Conservation (phyloP, 2,797 vertebrate genomes). For the Hippocampus kuda region DNA sequence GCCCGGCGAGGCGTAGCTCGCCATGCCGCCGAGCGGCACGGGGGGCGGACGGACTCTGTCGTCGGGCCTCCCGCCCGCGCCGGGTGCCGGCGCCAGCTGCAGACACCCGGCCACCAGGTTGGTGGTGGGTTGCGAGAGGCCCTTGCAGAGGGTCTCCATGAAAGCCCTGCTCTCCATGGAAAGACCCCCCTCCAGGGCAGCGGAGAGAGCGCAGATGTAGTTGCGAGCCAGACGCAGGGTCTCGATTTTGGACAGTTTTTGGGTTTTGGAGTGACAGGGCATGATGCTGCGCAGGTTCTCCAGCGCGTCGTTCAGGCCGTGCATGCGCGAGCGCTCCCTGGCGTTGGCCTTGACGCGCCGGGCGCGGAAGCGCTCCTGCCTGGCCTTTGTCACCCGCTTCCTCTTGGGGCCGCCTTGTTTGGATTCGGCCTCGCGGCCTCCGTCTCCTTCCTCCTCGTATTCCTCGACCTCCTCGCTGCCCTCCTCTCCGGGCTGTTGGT, state of each 20-base stretch:
- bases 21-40: constrained; percentile 34
- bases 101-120: constrained; percentile 89
- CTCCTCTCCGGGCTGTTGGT: constrained; percentile 45
- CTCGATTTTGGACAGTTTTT: constrained; percentile 96
- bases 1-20: constrained; percentile 80
- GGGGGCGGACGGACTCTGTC: constrained; percentile 61
- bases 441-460: constrained; percentile 75
- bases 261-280: constrained; percentile 97
- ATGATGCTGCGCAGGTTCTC: constrained; percentile 87
- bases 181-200: constrained; percentile 82
- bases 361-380: constrained; percentile 82
- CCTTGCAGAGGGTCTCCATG: constrained; percentile 90
- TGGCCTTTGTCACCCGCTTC: constrained; percentile 93
- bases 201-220: constrained; percentile 94
- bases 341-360: constrained; percentile 89
- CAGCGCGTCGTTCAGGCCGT: constrained; percentile 87
- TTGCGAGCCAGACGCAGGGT: constrained; percentile 88
- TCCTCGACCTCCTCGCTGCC: constrained; percentile 67
- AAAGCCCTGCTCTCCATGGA: constrained; percentile 81
- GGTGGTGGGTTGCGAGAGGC: constrained; percentile 90
- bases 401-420: constrained; percentile 90
- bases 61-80: constrained; percentile 69
- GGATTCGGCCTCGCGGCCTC: constrained; percentile 72
- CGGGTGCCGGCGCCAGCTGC: constrained; percentile 71
- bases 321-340: constrained; percentile 87